Base-by-base conservation (phyloP, 2,797 vertebrate species). In the Gila robusta region DNA sequence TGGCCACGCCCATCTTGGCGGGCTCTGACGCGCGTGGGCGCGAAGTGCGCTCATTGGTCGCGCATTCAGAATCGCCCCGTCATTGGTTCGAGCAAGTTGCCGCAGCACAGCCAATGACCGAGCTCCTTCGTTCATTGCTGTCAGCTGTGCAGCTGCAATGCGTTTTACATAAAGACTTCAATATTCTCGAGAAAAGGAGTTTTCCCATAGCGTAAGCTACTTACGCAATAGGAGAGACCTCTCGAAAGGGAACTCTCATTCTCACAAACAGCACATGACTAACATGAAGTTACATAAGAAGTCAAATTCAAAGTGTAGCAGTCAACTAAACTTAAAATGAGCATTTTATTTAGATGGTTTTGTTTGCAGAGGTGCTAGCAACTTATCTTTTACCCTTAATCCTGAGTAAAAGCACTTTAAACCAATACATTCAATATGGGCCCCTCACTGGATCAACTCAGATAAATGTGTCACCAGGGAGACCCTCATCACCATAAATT, bases 381-480 rank as follows among this genome's bases (percentile, higher is more conserved):
- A 59, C 21, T 11, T 54, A 77, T 67, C 49, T 70, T 84, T 79
- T 44, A 44, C 35, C n/a, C 14, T 52, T 47, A 28, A 59, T 64
- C 11, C 16, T 26, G 69, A 73, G 35, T n/a, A 67, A 19, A 76
- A 76, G 54, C 52, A 74, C 21, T 64, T 62, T 6, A 37, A 21
- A 78, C 32, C 12, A 78, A 39, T 37, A 59, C 17, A 59, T 17
- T 56, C 21, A 59, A 3, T 59, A 39, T 14, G 5, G 8, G 8
- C 0, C 10, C 47, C 23, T 71, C 66, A 70, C 28, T n/a, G 32
- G 47, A 70, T 70, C 28, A 70, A 17, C 32, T 67, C 44, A 69
- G 32, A 28, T 52, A 52, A 84, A 52, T 4, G 0, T 87, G 78
- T 82, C 37, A 71, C 64, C 69, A 69, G 37, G 28, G 49, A 66